These are phyloP conservation scores for Stratiomys singularior DNA, from an alignment of 2,888 invertebrate genomes.

Conservation along the genomic window DNA sequence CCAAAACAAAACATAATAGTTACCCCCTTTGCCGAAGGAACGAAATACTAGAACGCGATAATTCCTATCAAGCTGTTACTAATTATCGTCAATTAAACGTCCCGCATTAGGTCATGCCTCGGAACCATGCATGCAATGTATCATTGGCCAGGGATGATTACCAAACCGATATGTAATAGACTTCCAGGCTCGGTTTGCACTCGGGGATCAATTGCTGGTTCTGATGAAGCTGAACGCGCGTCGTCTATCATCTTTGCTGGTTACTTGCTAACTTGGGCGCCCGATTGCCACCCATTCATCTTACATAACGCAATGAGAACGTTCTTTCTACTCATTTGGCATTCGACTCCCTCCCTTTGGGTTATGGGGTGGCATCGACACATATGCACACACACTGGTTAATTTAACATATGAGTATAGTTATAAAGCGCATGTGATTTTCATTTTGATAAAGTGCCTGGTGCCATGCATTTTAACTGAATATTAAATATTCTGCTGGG, in stretches of 20 bases:
- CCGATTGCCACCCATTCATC: not conserved
- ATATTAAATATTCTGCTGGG: not conserved
- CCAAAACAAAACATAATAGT: too few relatives aligned
- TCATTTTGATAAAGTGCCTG: not conserved
- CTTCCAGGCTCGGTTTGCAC: not conserved
- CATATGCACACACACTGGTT: not conserved
- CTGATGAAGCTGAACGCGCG: not conserved
- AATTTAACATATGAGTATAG: too few relatives aligned
- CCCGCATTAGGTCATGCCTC: slow-evolving; percentile 19
- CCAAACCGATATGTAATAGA: not conserved
- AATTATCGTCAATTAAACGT: slow-evolving; percentile 21
- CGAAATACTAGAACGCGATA: not conserved
- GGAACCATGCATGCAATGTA: not conserved
- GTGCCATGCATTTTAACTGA: not conserved
- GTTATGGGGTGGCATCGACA: not conserved
- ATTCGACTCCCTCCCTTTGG: not conserved
- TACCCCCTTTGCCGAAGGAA: not conserved
- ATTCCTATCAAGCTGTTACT: slow-evolving; percentile 9
- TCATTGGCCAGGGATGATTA: not conserved
- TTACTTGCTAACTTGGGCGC: not conserved
- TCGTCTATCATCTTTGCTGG: not conserved
- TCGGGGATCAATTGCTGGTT: not conserved
- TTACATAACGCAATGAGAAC: not conserved
- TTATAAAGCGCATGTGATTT: not conserved
- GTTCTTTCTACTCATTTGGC: not conserved